These are phyloP conservation scores for Australoheros scitulus DNA, from an alignment of 2,113 vertebrate species.

Conservation along the genomic window DNA sequence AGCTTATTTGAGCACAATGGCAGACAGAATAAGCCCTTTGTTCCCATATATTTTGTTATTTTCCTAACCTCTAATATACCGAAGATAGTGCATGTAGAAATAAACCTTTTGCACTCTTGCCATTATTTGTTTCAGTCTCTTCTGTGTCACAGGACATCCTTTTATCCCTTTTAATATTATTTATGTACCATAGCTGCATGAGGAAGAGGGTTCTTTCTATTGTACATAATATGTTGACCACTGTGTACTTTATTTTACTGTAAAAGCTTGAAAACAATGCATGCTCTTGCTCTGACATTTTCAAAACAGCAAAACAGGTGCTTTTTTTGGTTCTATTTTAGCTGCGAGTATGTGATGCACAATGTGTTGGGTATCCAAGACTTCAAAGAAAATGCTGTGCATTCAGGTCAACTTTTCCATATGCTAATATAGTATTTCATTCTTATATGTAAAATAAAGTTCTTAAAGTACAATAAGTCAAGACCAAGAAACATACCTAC, in stretches of 20 bases:
- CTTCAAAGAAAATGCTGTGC: not conserved
- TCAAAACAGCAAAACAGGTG: not conserved
- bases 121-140: constrained; percentile 10
- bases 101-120: not conserved
- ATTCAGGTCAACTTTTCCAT: not conserved
- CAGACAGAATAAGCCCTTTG: not conserved
- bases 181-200: not conserved
- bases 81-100: not conserved
- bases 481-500: not conserved
- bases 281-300: not conserved
- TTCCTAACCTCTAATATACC: not conserved
- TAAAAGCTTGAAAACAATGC: constrained; percentile 2
- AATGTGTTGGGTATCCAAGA: not conserved
- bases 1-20: not conserved
- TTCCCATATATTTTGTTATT: not conserved
- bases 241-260: not conserved
- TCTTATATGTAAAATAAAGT: not conserved
- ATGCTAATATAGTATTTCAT: not conserved
- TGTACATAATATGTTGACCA: not conserved
- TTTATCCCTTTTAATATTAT: not conserved
- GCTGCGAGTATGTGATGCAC: not conserved
- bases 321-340: not conserved
- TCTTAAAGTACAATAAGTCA: not conserved
- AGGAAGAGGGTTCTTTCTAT: not conserved
- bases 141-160: not conserved